phyloP scores from a whole-genome alignment of 2,888 invertebrate species.

The Nasonovia ribisnigri region DNA sequence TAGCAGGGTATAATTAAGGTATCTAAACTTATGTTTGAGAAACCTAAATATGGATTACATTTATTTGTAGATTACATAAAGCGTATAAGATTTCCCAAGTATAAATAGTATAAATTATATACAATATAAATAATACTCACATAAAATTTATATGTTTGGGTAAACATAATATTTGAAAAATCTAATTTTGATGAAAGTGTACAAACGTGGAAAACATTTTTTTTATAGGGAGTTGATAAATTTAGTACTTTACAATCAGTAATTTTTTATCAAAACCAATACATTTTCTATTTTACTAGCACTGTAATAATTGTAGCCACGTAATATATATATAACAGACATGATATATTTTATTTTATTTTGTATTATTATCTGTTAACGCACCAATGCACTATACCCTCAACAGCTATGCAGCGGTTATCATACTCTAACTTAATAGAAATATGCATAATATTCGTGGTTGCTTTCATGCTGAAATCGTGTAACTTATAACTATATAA shows the following conservation, averaged over 20 bases:
- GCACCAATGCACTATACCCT: neutral
- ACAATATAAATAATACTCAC: neutral
- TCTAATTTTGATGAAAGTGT: neutral
- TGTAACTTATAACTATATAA: neutral
- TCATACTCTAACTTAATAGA: neutral
- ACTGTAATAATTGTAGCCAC: neutral
- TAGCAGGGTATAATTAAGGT: neutral
- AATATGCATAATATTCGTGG: neutral
- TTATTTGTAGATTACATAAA: neutral
- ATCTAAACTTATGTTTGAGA: neutral
- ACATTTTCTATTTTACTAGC: neutral
- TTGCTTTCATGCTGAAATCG: neutral
- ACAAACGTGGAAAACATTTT: neutral
- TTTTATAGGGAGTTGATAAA: neutral
- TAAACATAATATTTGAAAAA: neutral
- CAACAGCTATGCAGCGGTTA: neutral
- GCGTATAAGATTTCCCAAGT: neutral
- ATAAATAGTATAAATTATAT: neutral
- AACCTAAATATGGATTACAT: neutral
- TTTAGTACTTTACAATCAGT: neutral
- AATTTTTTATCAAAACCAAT: neutral
- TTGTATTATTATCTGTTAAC: neutral
- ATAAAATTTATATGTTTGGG: neutral
- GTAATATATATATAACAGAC: too few relatives aligned
- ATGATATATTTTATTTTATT: neutral